Conservation (phyloP, 2,797 vertebrate genomes). For the Sus cebifrons region DNA sequence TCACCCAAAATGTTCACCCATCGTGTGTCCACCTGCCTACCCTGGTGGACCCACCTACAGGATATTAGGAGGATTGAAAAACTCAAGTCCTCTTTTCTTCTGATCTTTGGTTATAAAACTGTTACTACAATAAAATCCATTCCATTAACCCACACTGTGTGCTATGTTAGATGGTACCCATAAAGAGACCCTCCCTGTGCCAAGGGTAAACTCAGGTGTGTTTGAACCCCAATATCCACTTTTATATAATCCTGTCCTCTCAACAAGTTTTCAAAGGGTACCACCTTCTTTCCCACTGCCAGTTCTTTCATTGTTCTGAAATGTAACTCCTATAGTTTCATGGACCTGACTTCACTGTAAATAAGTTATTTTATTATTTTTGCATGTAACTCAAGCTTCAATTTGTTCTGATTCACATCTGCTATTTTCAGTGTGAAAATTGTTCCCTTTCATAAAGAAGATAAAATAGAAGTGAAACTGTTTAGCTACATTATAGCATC, state of each 20-base stretch:
- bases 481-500: background rate
- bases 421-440: slow-evolving; percentile 26
- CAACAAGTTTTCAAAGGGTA: background rate
- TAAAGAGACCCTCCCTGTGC: background rate
- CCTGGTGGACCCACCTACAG: background rate
- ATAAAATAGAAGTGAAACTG: background rate
- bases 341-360: background rate
- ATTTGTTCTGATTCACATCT: background rate
- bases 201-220: background rate
- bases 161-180: background rate
- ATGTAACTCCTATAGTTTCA: background rate
- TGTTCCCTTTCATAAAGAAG: background rate
- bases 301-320: background rate
- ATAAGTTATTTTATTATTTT: background rate
- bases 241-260: background rate
- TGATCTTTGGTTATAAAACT: background rate
- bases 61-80: background rate
- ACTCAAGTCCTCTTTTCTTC: background rate
- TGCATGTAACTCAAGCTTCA: background rate
- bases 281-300: background rate
- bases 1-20: background rate
- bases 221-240: background rate
- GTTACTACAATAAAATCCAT: background rate
- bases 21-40: background rate
- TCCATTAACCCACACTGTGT: background rate